Evolutionary conservation across 2,113 vertebrate species (phyloP).

Genomic region (Sigmodon hispidus): DNA sequence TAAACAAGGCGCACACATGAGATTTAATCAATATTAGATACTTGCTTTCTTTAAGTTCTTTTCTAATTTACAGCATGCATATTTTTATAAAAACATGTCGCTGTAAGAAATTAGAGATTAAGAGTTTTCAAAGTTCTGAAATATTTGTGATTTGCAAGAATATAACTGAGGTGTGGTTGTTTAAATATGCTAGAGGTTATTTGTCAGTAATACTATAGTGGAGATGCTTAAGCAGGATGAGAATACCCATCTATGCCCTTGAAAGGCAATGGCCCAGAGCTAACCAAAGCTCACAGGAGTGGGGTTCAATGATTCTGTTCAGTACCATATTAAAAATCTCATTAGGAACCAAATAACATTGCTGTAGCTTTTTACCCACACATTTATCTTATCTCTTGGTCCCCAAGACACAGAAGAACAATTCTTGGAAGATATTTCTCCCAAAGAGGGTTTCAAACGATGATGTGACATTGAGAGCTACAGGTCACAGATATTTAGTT

Average conservation of each 20-base stretch:
- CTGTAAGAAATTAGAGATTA: constrained; percentile 26
- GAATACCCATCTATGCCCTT: background rate
- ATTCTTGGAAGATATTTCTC: background rate
- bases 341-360: background rate
- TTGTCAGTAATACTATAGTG: background rate
- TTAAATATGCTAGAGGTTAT: background rate
- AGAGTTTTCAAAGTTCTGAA: background rate
- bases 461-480: background rate
- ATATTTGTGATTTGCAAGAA: background rate
- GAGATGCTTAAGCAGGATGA: background rate
- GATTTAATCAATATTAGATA: background rate
- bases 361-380: background rate
- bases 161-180: constrained; percentile 11
- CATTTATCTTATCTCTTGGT: background rate
- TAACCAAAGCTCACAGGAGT: background rate
- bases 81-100: background rate
- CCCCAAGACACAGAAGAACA: background rate
- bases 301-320: background rate
- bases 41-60: background rate
- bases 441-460: background rate
- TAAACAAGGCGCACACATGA: background rate
- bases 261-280: background rate
- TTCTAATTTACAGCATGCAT: background rate
- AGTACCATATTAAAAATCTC: background rate
- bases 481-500: background rate